phyloP scores from a whole-genome alignment of 2,888 invertebrate genomes.

The Pristionchus entomophagus region DNA sequence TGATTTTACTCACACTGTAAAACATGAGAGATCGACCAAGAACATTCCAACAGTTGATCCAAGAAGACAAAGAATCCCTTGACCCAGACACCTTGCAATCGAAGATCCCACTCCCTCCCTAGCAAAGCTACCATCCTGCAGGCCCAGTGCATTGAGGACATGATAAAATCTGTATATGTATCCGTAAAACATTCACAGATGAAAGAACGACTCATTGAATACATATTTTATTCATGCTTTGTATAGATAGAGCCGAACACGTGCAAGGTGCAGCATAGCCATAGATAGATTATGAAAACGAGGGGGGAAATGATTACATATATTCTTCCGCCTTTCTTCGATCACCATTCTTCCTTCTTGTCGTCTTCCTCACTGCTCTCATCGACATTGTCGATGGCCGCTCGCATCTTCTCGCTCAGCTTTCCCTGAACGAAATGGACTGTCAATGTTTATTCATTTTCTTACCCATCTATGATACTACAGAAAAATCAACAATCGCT shows the following conservation, averaged over 20 bases:
- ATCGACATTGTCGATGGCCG: background rate
- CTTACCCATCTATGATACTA: too few relatives aligned
- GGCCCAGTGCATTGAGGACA: too few relatives aligned
- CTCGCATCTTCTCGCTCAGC: background rate
- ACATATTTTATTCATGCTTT: background rate
- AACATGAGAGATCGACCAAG: too few relatives aligned
- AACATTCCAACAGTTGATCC: too few relatives aligned
- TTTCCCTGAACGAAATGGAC: constrained; percentile 1
- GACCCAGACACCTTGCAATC: too few relatives aligned
- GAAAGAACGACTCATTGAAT: background rate
- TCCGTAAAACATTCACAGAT: too few relatives aligned
- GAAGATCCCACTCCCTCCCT: too few relatives aligned
- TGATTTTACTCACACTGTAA: background rate
- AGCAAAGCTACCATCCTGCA: too few relatives aligned
- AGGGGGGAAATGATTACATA: background rate
- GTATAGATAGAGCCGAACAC: background rate
- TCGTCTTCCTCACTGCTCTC: constrained; percentile 9
- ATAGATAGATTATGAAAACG: background rate
- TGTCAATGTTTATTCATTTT: too few relatives aligned
- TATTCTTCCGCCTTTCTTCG: background rate
- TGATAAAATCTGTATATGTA: too few relatives aligned
- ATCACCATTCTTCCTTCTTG: background rate
- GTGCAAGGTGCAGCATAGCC: background rate
- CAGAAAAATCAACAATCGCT: too few relatives aligned
- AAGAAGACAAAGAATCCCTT: too few relatives aligned